Evolutionary conservation across 1,140 invertebrate species (phyloP), one percentile per base, ranked within the genome.

Genomic region (Amphibalanus amphitrite): DNA sequence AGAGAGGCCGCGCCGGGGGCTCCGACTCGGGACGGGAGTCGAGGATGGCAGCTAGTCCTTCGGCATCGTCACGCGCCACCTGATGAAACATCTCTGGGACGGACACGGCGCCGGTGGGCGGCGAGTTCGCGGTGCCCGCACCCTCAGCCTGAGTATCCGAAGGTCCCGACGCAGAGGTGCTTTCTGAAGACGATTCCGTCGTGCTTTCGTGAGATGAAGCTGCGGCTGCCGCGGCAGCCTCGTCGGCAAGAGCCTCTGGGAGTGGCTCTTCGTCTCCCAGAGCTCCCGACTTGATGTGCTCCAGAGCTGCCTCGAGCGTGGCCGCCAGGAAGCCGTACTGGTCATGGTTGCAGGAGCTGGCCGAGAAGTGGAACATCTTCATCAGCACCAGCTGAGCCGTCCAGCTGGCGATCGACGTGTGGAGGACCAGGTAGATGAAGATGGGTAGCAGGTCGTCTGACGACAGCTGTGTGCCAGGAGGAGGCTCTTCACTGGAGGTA

Each of bases 381-480:
- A 93, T 86, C 77, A 88, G 92, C 28, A 83, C 84, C 23, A 93
- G 80, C 77, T 93, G 90, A 20, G 88, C 88, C 70, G 84, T 86
- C 91, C 91, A 94, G 78, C 91, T 92, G 30, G 88, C 86, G 71
- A 92, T 81, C 71, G 87, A 86, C 69, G 87, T 87, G 79, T 90
- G 91, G 40, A 93, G 85, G 17, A 93, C 84, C 6, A 93, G 80
- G 77, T 89, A 92, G 1, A 92, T 85, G 73, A 92, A 84, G 59
- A 92, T 84, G 67, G 90, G 89, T 67, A 94, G 77, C 38, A 93
- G 80, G 76, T 91, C 89, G 82, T 93, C 91, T 86, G 74, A 92
- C 78, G 73, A 84, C n/a, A 69, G 74, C 30, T 64, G 3, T 23
- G 69, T 3, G n/a, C 38, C 28, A 1, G 28, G 17, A 17, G 74